These are phyloP conservation scores for Tyria jacobaeae DNA, from an alignment of 2,888 invertebrate species.

Conservation along the genomic window DNA sequence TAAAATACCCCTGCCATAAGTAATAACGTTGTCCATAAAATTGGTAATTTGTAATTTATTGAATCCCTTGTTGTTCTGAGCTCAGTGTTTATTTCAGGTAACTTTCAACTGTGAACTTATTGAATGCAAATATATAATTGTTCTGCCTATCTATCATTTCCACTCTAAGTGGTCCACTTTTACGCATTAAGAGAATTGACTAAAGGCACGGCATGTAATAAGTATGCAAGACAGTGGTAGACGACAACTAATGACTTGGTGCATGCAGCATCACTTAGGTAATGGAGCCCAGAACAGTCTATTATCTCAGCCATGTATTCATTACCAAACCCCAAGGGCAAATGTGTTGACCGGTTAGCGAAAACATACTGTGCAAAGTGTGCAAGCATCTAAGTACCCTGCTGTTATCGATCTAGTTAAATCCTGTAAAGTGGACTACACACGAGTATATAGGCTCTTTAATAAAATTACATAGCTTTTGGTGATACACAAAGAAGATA, in stretches of 20 bases:
- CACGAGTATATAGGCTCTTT: background rate
- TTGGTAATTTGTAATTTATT: too few species aligned
- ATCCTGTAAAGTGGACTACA: background rate
- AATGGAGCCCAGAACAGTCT: conserved; percentile 27
- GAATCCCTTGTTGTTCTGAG: too few species aligned
- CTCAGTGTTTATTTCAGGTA: too few species aligned
- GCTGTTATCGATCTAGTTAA: background rate
- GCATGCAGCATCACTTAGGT: conserved; percentile 32
- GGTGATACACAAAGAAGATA: background rate
- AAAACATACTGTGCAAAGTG: conserved; percentile 12
- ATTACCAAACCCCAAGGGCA: conserved; percentile 37
- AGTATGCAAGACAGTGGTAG: conserved; percentile 38
- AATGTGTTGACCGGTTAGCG: conserved; percentile 14
- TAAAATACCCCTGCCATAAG: too few species aligned
- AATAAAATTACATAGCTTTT: background rate
- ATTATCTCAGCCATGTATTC: conserved; percentile 27
- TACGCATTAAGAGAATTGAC: background rate
- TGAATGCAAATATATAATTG: too few species aligned
- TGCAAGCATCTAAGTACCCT: background rate
- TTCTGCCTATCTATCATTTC: too few species aligned
- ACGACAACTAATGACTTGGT: conserved; percentile 42
- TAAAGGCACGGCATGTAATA: conserved; percentile 48
- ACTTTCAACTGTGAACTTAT: too few species aligned
- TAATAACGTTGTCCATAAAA: too few species aligned
- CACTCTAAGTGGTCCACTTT: background rate